Conservation (phyloP, 2,888 invertebrate genomes). For the Stictocephala bisonia region DNA sequence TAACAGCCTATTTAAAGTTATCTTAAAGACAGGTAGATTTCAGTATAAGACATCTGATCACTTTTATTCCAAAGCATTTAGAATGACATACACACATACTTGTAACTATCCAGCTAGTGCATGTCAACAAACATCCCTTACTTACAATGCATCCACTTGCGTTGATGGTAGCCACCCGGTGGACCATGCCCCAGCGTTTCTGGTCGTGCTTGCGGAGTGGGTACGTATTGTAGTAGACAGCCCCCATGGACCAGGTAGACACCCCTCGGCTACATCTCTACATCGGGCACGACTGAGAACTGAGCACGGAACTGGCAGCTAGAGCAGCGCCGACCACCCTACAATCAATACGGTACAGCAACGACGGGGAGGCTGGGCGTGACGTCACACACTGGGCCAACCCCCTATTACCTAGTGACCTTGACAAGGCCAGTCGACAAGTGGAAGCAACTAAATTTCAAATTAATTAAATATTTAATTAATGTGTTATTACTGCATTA, state of each 20-base stretch:
- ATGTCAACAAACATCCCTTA: too few species aligned
- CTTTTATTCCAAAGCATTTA: too few species aligned
- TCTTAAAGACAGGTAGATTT: too few species aligned
- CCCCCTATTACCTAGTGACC: slow-evolving; percentile 20
- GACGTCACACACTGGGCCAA: background rate
- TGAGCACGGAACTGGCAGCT: too few species aligned
- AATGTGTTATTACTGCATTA: too few species aligned
- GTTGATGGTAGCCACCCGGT: slow-evolving; percentile 44
- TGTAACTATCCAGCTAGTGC: too few species aligned
- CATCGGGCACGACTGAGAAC: background rate
- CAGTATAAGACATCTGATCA: too few species aligned
- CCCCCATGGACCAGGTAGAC: background rate
- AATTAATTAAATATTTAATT: too few species aligned
- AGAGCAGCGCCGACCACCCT: background rate
- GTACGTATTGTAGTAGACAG: slow-evolving; percentile 51
- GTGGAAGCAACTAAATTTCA: too few species aligned
- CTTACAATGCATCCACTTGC: slow-evolving; percentile 44
- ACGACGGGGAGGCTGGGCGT: slow-evolving; percentile 20
- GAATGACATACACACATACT: too few species aligned
- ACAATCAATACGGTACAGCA: slow-evolving; percentile 19
- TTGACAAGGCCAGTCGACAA: background rate
- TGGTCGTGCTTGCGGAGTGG: slow-evolving; percentile 51
- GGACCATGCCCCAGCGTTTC: slow-evolving; percentile 32
- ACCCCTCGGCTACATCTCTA: background rate
- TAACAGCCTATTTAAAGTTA: too few species aligned